These are phyloP conservation scores for Hemicentrotus pulcherrimus DNA, from an alignment of 35 echinoderm and acorn worm genomes.

Conservation along the genomic window DNA sequence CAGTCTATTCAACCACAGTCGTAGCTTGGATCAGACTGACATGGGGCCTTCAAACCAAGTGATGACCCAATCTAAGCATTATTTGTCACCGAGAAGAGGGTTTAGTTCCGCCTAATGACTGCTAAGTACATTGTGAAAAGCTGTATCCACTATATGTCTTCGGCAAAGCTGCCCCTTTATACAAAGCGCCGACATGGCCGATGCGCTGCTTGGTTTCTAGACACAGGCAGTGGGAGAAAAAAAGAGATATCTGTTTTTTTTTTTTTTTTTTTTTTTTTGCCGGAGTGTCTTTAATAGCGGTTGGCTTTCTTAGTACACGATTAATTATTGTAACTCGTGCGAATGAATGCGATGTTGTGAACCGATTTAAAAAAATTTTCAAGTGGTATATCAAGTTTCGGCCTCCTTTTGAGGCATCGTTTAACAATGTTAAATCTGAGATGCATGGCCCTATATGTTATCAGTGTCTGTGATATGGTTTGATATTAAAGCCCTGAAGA, in stretches of 20 bases:
- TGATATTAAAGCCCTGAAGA: no score
- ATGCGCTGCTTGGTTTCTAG: neutral
- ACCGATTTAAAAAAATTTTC: no score
- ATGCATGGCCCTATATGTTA: no score
- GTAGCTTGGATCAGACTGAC: neutral
- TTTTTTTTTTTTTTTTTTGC: no score
- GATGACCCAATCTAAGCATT: neutral
- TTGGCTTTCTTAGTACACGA: neutral
- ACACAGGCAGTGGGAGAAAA: neutral
- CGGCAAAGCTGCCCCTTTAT: neutral
- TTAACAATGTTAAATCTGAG: no score
- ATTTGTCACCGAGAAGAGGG: neutral
- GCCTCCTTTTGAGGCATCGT: no score
- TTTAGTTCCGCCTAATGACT: conserved; percentile 3
- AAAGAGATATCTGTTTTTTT: no score
- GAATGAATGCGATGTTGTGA: neutral
- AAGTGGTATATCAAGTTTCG: no score
- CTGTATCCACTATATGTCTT: neutral
- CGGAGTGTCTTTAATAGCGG: neutral
- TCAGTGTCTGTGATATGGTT: no score
- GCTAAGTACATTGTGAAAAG: neutral
- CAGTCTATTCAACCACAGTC: neutral
- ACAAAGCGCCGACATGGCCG: neutral
- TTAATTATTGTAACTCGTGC: neutral
- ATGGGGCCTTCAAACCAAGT: neutral